Base-by-base conservation (phyloP, 1,140 invertebrate species). In the Philopotamus ludificatus region DNA sequence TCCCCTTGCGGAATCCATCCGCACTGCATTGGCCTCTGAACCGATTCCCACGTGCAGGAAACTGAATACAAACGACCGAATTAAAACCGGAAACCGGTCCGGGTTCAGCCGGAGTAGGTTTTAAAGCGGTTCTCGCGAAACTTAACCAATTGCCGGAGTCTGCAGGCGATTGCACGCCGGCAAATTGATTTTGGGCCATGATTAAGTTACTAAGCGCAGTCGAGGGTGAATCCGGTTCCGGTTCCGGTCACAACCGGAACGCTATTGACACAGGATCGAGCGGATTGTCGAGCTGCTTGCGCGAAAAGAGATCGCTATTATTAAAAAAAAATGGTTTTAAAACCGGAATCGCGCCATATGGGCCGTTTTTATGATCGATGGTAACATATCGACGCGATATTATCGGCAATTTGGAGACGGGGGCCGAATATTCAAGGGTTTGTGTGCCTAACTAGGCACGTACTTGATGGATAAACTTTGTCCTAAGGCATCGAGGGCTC, bases 11-110 rank as follows among this genome's bases (percentile, higher is more conserved):
- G 25, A n/a, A 50, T n/a, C 61, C 41, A 12, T 21, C 51, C 28
- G 21, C 54, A 25, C 54, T 57, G 42, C 45, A 15, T 54, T 49
- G 47, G 42, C 41, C 28, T 25, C 26, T 16, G 41, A 54, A 51
- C 62, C 20, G 49, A 15, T 34, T 34, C 53, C 53, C 15, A 16
- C 47, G 10, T 16, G 42, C 51, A 15, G 63, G 67, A 69, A 65
- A 59, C 63, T 47, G 63, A 65, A 65, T 69, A 69, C 67, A 69
- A 69, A 69, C 63, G 67, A 69, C 58, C 67, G 63, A 69, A 69
- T 69, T 69, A 69, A 69, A 65, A 69, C 63, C 63, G 66, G 66
- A 67, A 67, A 16, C 60, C 50, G 62, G 65, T 28, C 20, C 7
- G 53, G 28, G 28, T 34, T 34, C 28, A 34, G 28, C 28, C 28